Base-by-base conservation (phyloP, 64 coral and sea anemone genomes). In the Dendrophyllia cribrosa region DNA sequence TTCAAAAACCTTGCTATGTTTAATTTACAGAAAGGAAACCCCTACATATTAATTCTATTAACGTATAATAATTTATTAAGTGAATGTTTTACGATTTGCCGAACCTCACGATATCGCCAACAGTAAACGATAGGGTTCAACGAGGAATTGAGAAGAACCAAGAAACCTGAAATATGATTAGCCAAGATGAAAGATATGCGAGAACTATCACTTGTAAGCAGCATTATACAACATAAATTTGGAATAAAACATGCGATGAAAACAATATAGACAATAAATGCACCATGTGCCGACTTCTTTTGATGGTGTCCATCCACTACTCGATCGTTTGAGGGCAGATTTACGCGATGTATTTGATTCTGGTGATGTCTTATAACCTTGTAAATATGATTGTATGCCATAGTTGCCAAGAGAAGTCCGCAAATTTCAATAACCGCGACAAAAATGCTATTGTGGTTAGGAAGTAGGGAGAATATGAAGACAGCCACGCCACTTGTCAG, bases 311-410 rank as follows among this genome's bases (percentile, higher is more conserved):
- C 17, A 15, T 64, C 17, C 61, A 17, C 43, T 75, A 0, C 17
- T 24, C 53, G 20, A 26, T 75, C 44, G 1, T 21, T 21, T 23
- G 15, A 7, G 8, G 17, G 19, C 2, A 21, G 70, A 21, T 48
- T 20, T 61, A 63, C 55, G 43, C 15, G 58, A 58, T 60, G 72
- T 46, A 88, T 76, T 52, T 76, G 71, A 63, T 9, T 22, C 8
- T 20, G 55, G 21, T 76, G 71, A 75, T 56, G 20, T 43, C 43
- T 58, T 44, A 76, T 46, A n/a, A 77, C 86, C 44, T 64, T 53
- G 46, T 60, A 88, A 4, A 88, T 45, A 20, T 47, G 15, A 21
- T 64, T 43, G 11, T 62, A 74, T 2, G 71, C 72, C 47, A 58
- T 58, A 22, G 72, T 65, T 25, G 59, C 48, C 23, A 76, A 26